Evolutionary conservation across 2,888 invertebrate species (phyloP), one percentile per base, ranked within the genome.

Genomic region (Acleris holmiana): DNA sequence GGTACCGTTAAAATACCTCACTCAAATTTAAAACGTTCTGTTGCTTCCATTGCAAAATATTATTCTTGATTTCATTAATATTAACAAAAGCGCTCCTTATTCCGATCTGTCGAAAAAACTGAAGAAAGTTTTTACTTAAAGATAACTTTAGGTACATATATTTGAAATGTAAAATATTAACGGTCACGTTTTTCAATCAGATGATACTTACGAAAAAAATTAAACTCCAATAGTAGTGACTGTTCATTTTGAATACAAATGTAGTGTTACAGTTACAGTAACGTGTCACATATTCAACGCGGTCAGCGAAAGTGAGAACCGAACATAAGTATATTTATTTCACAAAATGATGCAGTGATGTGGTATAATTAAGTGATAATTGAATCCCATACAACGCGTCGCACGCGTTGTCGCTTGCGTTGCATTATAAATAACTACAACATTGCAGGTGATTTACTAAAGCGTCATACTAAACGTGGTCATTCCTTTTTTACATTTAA

Each of bases 21-120:
- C 84, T 90, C 71, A 85, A 74, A 83, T 90, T 90, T 69, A 82
- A 76, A 53, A 84, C 79, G 71, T 84, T 85, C 71, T 81, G 79
- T 70, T 79, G 85, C 80, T 89, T 91, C 91, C 89, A 91, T 77
- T 84, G 85, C 68, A 85, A 83, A 72, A 92, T 79, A 75, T 74
- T 82, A 75, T 89, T 91, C 79, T 89, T 83, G 54, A 90, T 71
- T 76, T 91, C 86, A 70, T 86, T 86, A 62, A 91, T 73, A 73
- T 91, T 84, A 77, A 89, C 66, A 71, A 91, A 82, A 68, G 86
- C 86, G 70, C 82, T 79, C 74, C 83, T 78, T 71, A 80, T 76
- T 74, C 79, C 81, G 76, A 89, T 86, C 90, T 91, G 89, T 77
- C 70, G 78, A 75, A 70, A 62, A 70, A 64, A 68, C 59, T 35